Conservation (phyloP, 1,140 invertebrate species). For the Mercenaria mercenaria region DNA sequence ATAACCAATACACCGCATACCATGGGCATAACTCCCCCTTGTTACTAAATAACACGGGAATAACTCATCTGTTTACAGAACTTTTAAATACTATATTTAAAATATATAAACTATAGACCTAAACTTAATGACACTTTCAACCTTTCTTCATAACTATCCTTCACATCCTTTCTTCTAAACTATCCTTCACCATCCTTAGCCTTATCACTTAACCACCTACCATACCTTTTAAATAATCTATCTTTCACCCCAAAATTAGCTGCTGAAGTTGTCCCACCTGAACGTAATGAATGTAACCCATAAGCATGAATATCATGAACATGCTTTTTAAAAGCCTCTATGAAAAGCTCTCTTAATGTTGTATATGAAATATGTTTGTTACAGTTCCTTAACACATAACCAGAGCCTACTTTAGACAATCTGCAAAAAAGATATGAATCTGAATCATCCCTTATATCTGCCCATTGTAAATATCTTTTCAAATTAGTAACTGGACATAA, state of each 20-base stretch:
- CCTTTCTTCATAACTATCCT: constrained; percentile 12
- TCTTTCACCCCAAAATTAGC: neutral
- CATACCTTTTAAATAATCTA: neutral
- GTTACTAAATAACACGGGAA: too few relatives aligned
- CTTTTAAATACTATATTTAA: too few relatives aligned
- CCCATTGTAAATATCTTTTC: neutral
- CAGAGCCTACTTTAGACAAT: neutral
- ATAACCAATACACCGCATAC: too few relatives aligned
- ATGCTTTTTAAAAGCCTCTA: neutral
- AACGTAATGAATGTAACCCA: neutral
- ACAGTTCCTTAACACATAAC: neutral
- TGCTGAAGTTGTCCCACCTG: neutral
- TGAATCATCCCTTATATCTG: neutral
- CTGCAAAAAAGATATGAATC: neutral
- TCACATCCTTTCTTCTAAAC: too few relatives aligned
- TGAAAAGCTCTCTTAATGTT: neutral
- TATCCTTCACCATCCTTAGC: constrained; percentile 43
- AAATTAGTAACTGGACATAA: constrained; percentile 14
- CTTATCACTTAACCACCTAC: constrained; percentile 5
- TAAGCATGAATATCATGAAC: neutral
- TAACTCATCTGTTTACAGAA: too few relatives aligned
- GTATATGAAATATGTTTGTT: neutral
- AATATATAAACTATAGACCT: too few relatives aligned
- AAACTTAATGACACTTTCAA: constrained; percentile 26
- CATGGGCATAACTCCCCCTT: too few relatives aligned